Base-by-base conservation (phyloP, 2,113 vertebrate species). In the Propithecus coquereli region DNA sequence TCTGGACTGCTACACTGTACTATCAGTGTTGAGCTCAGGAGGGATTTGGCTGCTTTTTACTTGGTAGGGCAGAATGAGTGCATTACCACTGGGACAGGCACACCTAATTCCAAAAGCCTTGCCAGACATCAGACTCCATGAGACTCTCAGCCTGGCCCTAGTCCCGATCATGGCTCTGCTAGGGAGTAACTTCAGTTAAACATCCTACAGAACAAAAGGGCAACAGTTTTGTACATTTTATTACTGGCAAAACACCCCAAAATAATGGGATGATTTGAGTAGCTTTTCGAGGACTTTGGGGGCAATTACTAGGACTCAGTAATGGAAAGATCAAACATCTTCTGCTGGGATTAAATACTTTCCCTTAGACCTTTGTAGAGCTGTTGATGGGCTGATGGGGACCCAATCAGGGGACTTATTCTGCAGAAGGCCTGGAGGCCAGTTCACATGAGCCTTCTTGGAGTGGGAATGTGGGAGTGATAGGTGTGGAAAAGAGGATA, bases 321-420 rank as follows among this genome's bases (percentile, higher is more conserved):
- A 97, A 92, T 97, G 82, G 94, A 97, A 89, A 18, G 92, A 98
- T 97, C 96, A 71, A 96, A 94, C 68, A 92, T 52, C 2, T 70
- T 90, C 97, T 94, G 45, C 2, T 5, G 90, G 94, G 95, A 98
- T 97, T 97, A 97, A 47, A 87, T 23, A 82, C 27, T 96, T 98
- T 96, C 95, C 79, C 66, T 94, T 74, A 52, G 80, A 85, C 92
- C 14, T 91, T 97, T 98, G 94, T 97, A 95, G 90, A 97, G 45
- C 45, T 81, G 32, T 80, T 80, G 74, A 59, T 65, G 43, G 27
- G 20, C 40, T 92, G 63, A 79, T 66, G 30, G 52, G 32, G 34
- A 43, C 70, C 30, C 57, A 83, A 16, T 3, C 5, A 76, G 6
- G 65, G 63, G 2, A 57, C 50, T 16, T 52, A 83, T 83, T 66